Evolutionary conservation across 2,113 vertebrate species (phyloP), one percentile per base, ranked within the genome.

Genomic region (Orthonyx spaldingii): DNA sequence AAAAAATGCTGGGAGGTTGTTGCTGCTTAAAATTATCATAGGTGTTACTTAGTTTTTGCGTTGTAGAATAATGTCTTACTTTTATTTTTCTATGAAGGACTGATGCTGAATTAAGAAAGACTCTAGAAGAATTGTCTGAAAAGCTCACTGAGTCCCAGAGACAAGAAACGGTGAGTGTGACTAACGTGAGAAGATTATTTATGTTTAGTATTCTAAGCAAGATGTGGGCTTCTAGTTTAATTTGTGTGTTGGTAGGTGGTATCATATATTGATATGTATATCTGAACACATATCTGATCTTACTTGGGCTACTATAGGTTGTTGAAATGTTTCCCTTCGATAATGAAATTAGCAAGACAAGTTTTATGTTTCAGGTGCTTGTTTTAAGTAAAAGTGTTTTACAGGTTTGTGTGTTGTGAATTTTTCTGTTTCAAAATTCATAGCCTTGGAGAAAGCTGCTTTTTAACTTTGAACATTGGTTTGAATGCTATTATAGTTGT

Each of bases 21-120:
- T 84, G 30, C 35, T 86, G 37, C 39, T 85, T 79, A n/a, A 76
- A 87, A 63, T 37, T 41, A 30, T 61, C 10, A 18, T 17, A 15
- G 8, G 35, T 70, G 10, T 56, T 88, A 21, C 15, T 85, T 84
- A n/a, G 13, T 16, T 89, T 95, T 84, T 78, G 52, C 6, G 27
- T 20, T 47, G 10, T 71, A 57, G 16, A 94, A 23, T 50, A 55
- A 76, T 91, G 9, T 72, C 72, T 88, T 93, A 59, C 16, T 15
- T 89, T 12, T 64, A 44, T 92, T 81, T 97, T 89, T 84, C 84
- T 66, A 15, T 44, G 88, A 87, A 99, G 99, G 97, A 98, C 97
- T 27, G 99, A 99, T 96, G 98, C 98, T 59, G 98, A 99, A 97
- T 99, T 98, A 80, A 99, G 98, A 87, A 98, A 93, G 92, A 98